Conservation (phyloP, 2,797 vertebrate genomes). For the Dendrocincla tyrannina region DNA sequence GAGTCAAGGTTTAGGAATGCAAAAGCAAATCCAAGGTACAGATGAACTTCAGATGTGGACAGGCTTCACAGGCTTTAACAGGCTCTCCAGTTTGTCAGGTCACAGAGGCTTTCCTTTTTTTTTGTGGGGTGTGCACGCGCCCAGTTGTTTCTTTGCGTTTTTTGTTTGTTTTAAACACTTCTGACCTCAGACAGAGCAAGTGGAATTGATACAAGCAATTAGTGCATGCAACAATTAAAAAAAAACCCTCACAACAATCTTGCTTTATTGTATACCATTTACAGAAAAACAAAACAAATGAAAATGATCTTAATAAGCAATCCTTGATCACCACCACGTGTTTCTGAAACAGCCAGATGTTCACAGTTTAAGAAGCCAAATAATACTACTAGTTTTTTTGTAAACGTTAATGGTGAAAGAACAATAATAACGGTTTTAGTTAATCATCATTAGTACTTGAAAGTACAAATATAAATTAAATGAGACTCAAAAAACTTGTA, state of each 20-base stretch:
- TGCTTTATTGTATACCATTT: slow-evolving; percentile 60
- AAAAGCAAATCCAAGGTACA: slow-evolving; percentile 72
- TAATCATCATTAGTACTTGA: slow-evolving; percentile 70
- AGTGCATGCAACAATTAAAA: slow-evolving; percentile 25
- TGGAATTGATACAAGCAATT: slow-evolving; percentile 4
- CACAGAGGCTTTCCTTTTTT: not conserved
- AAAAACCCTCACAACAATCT: slow-evolving; percentile 34
- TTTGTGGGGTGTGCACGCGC: rapidly evolving
- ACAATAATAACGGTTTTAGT: slow-evolving; percentile 68
- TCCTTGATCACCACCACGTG: slow-evolving; percentile 62
- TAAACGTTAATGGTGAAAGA: slow-evolving; percentile 65
- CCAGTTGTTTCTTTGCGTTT: not conserved
- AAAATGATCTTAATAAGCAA: slow-evolving; percentile 65
- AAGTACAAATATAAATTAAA: slow-evolving; percentile 78
- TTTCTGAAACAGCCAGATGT: slow-evolving; percentile 56
- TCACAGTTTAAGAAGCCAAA: slow-evolving; percentile 68
- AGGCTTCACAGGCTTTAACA: slow-evolving; percentile 37
- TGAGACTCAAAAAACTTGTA: slow-evolving; percentile 71
- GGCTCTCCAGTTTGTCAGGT: slow-evolving; percentile 46
- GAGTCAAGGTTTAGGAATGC: slow-evolving; percentile 74
- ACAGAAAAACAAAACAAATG: slow-evolving; percentile 66
- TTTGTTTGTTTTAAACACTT: not conserved
- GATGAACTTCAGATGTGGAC: slow-evolving; percentile 70
- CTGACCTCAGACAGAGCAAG: not conserved
- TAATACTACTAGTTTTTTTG: slow-evolving; percentile 66